phyloP scores from a whole-genome alignment of 1,140 invertebrate genomes.

The Mercenaria mercenaria region DNA sequence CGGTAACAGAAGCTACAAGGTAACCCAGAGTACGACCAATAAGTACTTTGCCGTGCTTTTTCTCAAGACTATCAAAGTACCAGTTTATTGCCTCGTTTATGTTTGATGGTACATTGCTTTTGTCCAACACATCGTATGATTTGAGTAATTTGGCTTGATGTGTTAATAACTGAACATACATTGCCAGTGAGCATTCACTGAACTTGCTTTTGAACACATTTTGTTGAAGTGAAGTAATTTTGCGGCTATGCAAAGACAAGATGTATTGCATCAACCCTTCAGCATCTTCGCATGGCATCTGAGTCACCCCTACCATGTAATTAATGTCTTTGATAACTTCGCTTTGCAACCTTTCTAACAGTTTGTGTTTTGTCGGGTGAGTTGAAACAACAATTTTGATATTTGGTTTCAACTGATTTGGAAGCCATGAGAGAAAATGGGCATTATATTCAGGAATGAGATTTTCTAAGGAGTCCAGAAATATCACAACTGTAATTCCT shows the following conservation, averaged over 20 bases:
- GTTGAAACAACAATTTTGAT: conserved; percentile 83
- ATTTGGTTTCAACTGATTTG: conserved; percentile 76
- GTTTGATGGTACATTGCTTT: conserved; percentile 58
- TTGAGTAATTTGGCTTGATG: conserved; percentile 72
- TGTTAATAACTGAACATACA: conserved; percentile 77
- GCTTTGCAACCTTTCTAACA: conserved; percentile 72
- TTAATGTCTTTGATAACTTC: conserved; percentile 70
- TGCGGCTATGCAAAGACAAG: conserved; percentile 71
- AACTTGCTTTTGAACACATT: conserved; percentile 89
- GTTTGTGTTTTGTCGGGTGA: conserved; percentile 66
- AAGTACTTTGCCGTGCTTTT: conserved; percentile 75
- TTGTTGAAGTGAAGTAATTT: conserved; percentile 71
- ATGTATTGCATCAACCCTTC: conserved; percentile 73
- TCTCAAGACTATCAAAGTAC: conserved; percentile 78
- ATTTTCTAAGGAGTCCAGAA: conserved; percentile 82
- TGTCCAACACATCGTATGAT: conserved; percentile 67
- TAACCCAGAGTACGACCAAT: conserved; percentile 92
- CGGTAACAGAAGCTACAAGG: conserved; percentile 81
- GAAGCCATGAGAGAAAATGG: conserved; percentile 81
- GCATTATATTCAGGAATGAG: conserved; percentile 79
- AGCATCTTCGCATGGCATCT: conserved; percentile 69
- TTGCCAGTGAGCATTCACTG: conserved; percentile 75
- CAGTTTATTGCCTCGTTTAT: conserved; percentile 70
- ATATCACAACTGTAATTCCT: conserved; percentile 77
- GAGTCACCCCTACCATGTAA: conserved; percentile 75